These are phyloP conservation scores for Eulemur macaco DNA, from an alignment of 2,113 vertebrate species.

Conservation along the genomic window DNA sequence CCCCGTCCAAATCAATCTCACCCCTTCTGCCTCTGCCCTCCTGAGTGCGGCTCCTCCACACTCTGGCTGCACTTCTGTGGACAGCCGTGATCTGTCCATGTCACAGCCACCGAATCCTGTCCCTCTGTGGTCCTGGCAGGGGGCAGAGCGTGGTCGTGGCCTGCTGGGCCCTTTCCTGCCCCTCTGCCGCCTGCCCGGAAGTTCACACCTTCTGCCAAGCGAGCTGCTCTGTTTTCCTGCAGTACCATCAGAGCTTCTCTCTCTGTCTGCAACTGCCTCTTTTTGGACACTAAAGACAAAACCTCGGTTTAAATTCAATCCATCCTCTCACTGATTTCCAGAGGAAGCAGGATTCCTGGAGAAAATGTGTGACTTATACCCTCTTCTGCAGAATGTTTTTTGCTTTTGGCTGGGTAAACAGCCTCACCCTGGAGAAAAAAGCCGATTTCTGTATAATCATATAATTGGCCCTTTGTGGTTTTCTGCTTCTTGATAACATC, in stretches of 20 bases:
- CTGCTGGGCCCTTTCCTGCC: background rate
- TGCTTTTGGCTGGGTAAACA: background rate
- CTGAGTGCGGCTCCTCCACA: accelerated
- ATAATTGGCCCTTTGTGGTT: background rate
- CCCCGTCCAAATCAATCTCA: background rate
- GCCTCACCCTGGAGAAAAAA: background rate
- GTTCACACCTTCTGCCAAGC: background rate
- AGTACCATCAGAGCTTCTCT: too few relatives aligned
- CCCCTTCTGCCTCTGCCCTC: background rate
- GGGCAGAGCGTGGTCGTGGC: too few relatives aligned
- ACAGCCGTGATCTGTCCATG: accelerated
- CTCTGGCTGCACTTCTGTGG: background rate
- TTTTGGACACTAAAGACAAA: background rate
- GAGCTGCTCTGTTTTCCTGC: background rate
- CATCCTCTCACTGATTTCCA: background rate
- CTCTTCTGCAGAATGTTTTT: background rate
- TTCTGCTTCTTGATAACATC: background rate
- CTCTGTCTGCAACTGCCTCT: background rate
- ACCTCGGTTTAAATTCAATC: background rate
- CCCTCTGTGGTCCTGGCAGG: too few relatives aligned
- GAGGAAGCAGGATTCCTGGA: background rate
- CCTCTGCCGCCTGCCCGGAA: background rate
- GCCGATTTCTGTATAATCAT: background rate
- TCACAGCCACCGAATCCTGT: background rate
- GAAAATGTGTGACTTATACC: background rate